A percentile compares a stretch with the other conserved stretches of the same genome.
Conservation (phyloP, 1,140 invertebrate genomes). For the Schlechtendalia chinensis region DNA sequence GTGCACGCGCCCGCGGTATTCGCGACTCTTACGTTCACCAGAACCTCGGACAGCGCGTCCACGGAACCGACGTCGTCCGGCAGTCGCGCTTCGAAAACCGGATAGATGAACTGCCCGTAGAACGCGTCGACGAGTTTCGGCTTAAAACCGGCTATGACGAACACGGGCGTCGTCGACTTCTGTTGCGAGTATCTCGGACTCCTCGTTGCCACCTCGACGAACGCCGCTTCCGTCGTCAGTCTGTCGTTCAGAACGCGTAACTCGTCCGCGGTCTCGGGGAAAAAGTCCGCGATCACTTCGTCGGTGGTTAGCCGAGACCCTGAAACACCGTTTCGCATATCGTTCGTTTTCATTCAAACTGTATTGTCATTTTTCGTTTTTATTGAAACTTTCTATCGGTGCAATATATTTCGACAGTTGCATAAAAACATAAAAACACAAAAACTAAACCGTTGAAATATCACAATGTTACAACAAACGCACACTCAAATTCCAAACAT, state of each 20-base stretch:
- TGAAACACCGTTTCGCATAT: background rate
- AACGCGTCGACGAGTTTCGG: slow-evolving; percentile 11
- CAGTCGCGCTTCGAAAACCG: slow-evolving; percentile 32
- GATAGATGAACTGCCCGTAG: slow-evolving; percentile 14
- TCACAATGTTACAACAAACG: too few species aligned
- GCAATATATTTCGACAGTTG: too few species aligned
- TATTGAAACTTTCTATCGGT: too few species aligned
- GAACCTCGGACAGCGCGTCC: background rate
- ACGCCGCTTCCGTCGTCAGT: slow-evolving; percentile 3
- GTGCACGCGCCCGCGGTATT: too few species aligned
- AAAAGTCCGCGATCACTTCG: background rate
- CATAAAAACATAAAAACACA: too few species aligned
- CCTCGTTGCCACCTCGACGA: slow-evolving; percentile 42
- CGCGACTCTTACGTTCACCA: slow-evolving; percentile 10
- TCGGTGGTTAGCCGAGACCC: background rate
- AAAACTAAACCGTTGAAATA: too few species aligned
- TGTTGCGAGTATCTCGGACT: slow-evolving; percentile 31
- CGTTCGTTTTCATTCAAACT: too few species aligned
- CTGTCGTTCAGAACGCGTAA: slow-evolving; percentile 8
- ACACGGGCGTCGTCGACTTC: slow-evolving; percentile 45
- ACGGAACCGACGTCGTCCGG: background rate
- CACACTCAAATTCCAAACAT: too few species aligned
- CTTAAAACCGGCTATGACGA: slow-evolving; percentile 49
- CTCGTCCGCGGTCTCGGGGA: background rate
- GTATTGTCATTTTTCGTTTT: too few species aligned